phyloP scores from a whole-genome alignment of 2,797 vertebrate species.

The Cuniculus paca region DNA sequence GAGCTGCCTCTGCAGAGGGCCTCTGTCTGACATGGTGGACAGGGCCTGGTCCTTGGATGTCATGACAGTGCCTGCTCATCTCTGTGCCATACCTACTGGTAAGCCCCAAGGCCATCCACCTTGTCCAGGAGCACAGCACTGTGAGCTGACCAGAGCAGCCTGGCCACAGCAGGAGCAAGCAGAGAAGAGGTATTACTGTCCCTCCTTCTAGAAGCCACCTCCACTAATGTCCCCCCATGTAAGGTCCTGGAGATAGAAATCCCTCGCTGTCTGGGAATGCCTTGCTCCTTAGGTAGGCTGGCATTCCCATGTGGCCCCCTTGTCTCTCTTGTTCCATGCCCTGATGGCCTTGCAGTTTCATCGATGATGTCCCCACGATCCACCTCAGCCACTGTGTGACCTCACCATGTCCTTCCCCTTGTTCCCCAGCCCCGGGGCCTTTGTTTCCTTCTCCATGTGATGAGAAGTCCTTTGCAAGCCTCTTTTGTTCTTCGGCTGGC shows the following conservation, averaged over 20 bases:
- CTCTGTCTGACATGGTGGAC: background rate
- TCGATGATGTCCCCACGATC: background rate
- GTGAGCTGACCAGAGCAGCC: background rate
- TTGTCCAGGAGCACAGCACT: background rate
- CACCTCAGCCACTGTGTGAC: background rate
- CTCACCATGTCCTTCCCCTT: background rate
- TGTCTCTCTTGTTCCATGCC: background rate
- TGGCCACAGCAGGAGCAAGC: background rate
- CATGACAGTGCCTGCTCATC: background rate
- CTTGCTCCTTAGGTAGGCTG: background rate
- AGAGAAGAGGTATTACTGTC: background rate
- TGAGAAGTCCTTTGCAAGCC: background rate
- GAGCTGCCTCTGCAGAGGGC: background rate
- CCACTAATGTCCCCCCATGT: background rate
- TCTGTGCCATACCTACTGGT: background rate
- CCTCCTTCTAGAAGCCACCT: constrained; percentile 17
- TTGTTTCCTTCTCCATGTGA: background rate
- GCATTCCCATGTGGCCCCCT: background rate
- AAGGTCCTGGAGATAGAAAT: background rate
- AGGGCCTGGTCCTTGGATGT: background rate
- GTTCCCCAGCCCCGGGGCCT: background rate
- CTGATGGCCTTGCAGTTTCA: background rate
- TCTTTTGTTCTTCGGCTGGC: background rate
- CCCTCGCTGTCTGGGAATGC: background rate
- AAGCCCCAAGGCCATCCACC: background rate